Evolutionary conservation across 2,113 vertebrate genomes (phyloP).

Genomic region (Verasper variegatus): DNA sequence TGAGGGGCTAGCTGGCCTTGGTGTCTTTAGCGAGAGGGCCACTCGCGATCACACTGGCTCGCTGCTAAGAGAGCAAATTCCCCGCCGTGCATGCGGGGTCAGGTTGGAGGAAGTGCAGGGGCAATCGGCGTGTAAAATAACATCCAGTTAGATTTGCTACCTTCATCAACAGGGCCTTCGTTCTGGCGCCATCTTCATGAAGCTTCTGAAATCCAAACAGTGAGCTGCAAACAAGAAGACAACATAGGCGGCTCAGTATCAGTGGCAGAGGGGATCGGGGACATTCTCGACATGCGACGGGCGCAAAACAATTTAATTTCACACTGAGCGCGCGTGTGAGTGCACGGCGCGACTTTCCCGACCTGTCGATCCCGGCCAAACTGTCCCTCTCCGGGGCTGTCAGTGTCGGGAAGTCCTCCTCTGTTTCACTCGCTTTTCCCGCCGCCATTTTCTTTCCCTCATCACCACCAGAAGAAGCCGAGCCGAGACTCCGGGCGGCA

Average conservation of each 20-base stretch:
- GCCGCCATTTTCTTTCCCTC: conserved; percentile 99
- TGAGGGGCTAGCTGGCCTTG: conserved; percentile 74
- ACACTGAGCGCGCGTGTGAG: conserved; percentile 27
- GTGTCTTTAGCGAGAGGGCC: conserved; percentile 59
- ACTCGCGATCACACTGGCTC: conserved; percentile 13
- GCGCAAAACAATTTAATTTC: conserved; percentile 37
- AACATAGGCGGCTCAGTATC: conserved; percentile 82
- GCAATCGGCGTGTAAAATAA: not conserved
- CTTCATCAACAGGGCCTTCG: conserved; percentile 97
- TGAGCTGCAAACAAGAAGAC: conserved; percentile 88
- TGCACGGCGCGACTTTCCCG: conserved; percentile 63
- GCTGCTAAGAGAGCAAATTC: conserved; percentile 33
- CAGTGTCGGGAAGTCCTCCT: conserved; percentile 98
- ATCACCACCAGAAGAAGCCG: conserved; percentile 90
- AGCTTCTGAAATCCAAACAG: conserved; percentile 97
- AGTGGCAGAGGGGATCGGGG: conserved; percentile 56
- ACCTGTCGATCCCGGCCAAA: conserved; percentile 94
- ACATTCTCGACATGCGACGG: conserved; percentile 45
- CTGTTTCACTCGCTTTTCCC: conserved; percentile 98
- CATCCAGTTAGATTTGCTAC: conserved; percentile 75
- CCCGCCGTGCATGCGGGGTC: not conserved
- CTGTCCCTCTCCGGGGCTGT: conserved; percentile 93
- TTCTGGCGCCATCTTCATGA: conserved; percentile 99
- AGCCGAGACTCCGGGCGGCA: conserved; percentile 87
- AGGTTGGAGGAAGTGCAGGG: not conserved